Evolutionary conservation across 1,140 invertebrate genomes (phyloP).

Genomic region (Tribolium castaneum): DNA sequence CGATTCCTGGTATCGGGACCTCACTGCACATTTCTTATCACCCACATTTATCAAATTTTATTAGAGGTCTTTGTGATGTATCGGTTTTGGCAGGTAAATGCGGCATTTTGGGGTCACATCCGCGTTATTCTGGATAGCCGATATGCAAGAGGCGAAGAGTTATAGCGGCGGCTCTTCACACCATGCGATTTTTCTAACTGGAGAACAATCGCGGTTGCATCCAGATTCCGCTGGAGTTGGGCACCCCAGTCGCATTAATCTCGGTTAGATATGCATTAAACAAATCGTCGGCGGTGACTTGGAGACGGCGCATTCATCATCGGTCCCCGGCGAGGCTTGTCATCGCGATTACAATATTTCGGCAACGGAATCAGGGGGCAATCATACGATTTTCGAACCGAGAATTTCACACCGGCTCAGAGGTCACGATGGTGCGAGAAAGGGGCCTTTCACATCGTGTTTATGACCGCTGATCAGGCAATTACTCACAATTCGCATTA

Average conservation of each 20-base stretch:
- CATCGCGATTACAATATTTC: constrained; percentile 49
- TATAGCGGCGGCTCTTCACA: constrained; percentile 12
- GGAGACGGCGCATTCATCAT: constrained; percentile 52
- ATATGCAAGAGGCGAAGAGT: neutral
- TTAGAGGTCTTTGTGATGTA: constrained; percentile 1
- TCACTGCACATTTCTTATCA: neutral
- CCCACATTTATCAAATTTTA: constrained; percentile 19
- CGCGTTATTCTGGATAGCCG: neutral
- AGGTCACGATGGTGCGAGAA: neutral
- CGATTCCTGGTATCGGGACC: neutral
- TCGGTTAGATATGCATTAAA: constrained; percentile 57
- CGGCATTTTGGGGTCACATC: neutral
- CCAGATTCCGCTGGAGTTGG: neutral
- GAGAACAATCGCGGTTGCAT: constrained; percentile 19
- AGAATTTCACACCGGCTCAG: constrained; percentile 18
- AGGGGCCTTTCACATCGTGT: neutral
- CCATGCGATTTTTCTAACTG: constrained; percentile 12
- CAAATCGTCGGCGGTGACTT: constrained; percentile 52
- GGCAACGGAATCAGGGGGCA: neutral
- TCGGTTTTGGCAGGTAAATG: constrained; percentile 23
- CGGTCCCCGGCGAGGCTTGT: constrained; percentile 46
- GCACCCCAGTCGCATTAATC: constrained; percentile 51
- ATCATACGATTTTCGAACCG: neutral
- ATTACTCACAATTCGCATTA: neutral
- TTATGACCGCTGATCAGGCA: neutral